phyloP scores from a whole-genome alignment of 2,888 invertebrate species.

The Brenthis ino region DNA sequence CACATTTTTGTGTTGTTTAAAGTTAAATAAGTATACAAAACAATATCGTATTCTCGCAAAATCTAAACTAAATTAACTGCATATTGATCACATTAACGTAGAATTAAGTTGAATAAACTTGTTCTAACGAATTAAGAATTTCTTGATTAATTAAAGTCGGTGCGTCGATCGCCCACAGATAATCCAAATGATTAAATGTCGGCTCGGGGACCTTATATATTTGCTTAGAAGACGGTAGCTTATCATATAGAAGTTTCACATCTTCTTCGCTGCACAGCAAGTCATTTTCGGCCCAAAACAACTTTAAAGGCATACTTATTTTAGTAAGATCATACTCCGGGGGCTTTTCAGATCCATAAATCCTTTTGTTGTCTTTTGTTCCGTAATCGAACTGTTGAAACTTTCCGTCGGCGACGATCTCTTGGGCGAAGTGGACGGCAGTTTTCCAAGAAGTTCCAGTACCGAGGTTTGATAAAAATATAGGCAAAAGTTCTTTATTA shows the following conservation, averaged over 20 bases:
- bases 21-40: background rate
- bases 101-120: constrained; percentile 28
- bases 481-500: constrained; percentile 86
- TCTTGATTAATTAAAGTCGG: constrained; percentile 81
- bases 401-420: constrained; percentile 71
- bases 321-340: constrained; percentile 84
- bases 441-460: constrained; percentile 90
- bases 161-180: constrained; percentile 85
- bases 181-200: constrained; percentile 88
- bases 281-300: constrained; percentile 88
- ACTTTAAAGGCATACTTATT: constrained; percentile 82
- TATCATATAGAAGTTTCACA: constrained; percentile 73
- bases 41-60: background rate
- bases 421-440: constrained; percentile 86
- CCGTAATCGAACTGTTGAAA: constrained; percentile 89
- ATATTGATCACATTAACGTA: background rate
- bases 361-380: constrained; percentile 70
- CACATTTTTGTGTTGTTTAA: too few species aligned
- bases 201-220: constrained; percentile 81
- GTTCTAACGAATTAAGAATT: constrained; percentile 60
- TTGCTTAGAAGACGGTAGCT: constrained; percentile 75
- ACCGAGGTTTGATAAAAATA: constrained; percentile 86
- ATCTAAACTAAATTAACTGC: background rate
- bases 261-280: constrained; percentile 86
- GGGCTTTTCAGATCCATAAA: constrained; percentile 82